These are phyloP conservation scores for Tetragnatha versicolor DNA, from an alignment of 1,140 invertebrate species.

Conservation along the genomic window DNA sequence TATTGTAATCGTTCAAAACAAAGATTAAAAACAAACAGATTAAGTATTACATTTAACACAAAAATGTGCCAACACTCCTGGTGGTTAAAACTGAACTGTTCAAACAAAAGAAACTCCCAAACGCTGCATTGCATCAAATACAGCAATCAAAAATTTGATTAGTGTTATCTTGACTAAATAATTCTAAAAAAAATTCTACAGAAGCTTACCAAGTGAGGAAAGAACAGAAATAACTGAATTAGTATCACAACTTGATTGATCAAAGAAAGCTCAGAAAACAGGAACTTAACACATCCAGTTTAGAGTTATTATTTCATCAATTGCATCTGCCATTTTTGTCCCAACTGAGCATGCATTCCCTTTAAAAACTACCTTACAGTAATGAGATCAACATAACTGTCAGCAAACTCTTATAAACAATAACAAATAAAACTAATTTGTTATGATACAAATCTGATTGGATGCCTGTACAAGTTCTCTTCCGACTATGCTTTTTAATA, in stretches of 20 bases:
- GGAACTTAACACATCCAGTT: neutral
- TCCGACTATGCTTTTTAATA: neutral
- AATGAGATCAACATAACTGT: constrained; percentile 46
- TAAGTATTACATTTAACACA: too few relatives aligned
- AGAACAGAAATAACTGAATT: neutral
- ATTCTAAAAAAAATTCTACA: too few relatives aligned
- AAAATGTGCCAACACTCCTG: too few relatives aligned
- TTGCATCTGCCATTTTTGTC: constrained; percentile 33
- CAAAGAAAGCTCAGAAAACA: neutral
- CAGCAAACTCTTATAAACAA: constrained; percentile 37
- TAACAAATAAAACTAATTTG: constrained; percentile 42
- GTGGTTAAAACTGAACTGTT: too few relatives aligned
- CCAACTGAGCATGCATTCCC: neutral
- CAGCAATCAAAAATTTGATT: too few relatives aligned
- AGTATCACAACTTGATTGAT: neutral
- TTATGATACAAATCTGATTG: constrained; percentile 14
- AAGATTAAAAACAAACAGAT: too few relatives aligned
- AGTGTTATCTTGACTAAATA: too few relatives aligned
- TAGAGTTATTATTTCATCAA: too few relatives aligned
- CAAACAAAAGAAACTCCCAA: too few relatives aligned
- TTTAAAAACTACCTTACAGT: neutral
- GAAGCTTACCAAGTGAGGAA: neutral
- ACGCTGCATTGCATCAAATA: too few relatives aligned
- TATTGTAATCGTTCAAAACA: too few relatives aligned
- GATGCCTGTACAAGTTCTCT: neutral